Percentiles rank a stretch among this genome's conserved stretches.
Conservation (phyloP, 1,140 invertebrate genomes). For the Lycorma delicatula region DNA sequence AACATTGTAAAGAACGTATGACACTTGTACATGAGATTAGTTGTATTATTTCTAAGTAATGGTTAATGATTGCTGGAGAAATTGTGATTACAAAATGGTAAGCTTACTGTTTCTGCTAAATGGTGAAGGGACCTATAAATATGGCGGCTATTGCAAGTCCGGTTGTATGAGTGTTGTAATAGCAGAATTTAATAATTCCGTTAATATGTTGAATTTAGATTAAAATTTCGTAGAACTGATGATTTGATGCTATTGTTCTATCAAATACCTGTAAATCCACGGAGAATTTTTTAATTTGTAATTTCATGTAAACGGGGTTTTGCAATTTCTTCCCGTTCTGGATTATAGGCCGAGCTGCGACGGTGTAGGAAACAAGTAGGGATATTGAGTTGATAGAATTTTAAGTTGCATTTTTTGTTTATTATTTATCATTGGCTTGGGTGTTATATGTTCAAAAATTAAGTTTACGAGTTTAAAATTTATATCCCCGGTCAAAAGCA, state of each 20-base stretch:
- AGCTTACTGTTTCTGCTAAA: slow-evolving; percentile 32
- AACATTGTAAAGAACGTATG: background rate
- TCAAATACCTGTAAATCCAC: background rate
- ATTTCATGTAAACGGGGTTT: background rate
- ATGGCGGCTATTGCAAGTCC: slow-evolving; percentile 42
- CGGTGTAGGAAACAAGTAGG: too few relatives aligned
- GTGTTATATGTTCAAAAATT: too few relatives aligned
- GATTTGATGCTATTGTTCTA: background rate
- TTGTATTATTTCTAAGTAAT: background rate
- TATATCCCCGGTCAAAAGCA: too few relatives aligned
- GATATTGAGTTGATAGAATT: too few relatives aligned
- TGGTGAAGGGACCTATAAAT: slow-evolving; percentile 34
- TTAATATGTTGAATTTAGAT: background rate
- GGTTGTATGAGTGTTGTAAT: slow-evolving; percentile 42
- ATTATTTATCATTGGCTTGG: too few relatives aligned
- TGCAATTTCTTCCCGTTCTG: too few relatives aligned
- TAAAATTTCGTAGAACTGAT: background rate
- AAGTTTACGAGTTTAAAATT: too few relatives aligned
- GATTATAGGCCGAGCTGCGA: too few relatives aligned
- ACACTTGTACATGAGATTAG: background rate
- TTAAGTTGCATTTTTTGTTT: too few relatives aligned
- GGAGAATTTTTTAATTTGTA: background rate
- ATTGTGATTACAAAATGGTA: slow-evolving; percentile 54
- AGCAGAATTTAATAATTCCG: background rate
- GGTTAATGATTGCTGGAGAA: slow-evolving; percentile 31